phyloP scores from a whole-genome alignment of 2,113 vertebrate species.

The Edolisoma coerulescens region DNA sequence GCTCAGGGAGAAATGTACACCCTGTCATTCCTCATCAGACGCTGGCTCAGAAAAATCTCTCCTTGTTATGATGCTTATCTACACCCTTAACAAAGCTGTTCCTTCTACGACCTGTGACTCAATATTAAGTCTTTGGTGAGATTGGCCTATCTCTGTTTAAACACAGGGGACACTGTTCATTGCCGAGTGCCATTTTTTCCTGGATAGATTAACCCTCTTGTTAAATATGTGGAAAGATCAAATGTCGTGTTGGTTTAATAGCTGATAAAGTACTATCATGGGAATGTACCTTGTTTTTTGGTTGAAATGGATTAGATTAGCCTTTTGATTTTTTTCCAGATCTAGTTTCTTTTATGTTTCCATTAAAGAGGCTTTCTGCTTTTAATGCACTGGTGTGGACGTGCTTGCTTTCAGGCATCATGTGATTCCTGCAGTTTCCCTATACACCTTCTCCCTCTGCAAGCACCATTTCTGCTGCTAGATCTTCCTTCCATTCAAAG shows the following conservation, averaged over 20 bases:
- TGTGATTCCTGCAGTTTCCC: neutral
- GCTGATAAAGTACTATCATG: neutral
- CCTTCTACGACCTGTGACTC: neutral
- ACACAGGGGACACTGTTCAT: neutral
- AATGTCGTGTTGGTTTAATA: neutral
- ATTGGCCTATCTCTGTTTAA: neutral
- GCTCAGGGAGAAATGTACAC: neutral
- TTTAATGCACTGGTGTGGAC: neutral
- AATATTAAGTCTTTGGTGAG: neutral
- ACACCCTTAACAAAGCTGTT: neutral
- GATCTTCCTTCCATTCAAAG: neutral
- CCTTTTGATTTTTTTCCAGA: neutral
- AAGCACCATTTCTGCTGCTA: neutral
- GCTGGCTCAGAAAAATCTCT: neutral
- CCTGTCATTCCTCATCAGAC: neutral
- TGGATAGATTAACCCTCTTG: neutral
- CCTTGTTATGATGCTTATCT: neutral
- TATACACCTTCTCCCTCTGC: neutral
- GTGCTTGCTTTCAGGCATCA: neutral
- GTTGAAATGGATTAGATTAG: neutral
- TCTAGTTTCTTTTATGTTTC: neutral
- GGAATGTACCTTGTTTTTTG: neutral
- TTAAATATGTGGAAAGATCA: neutral
- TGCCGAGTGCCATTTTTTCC: neutral
- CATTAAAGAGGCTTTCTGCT: neutral